Conservation (phyloP, 1,140 invertebrate species). For the Mactra quadrangularis region DNA sequence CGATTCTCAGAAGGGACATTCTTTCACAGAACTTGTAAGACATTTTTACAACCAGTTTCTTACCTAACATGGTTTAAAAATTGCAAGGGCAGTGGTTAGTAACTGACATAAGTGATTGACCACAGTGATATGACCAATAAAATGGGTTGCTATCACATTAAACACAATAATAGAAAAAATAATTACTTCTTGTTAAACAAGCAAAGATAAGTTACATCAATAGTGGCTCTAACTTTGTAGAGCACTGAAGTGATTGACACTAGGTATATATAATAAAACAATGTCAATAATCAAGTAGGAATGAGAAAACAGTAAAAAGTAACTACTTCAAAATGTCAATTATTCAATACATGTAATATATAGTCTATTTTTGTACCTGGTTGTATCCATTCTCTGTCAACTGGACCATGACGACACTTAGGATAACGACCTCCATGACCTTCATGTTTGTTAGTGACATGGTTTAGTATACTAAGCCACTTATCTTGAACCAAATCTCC, state of each 20-base stretch:
- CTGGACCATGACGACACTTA: constrained; percentile 25
- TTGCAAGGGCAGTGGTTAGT: too few species aligned
- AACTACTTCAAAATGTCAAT: constrained; percentile 41
- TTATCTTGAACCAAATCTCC: constrained; percentile 59
- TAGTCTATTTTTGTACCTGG: constrained; percentile 6
- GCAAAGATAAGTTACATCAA: background rate
- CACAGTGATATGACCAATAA: too few species aligned
- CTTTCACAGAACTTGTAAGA: too few species aligned
- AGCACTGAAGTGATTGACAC: background rate
- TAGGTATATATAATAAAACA: background rate
- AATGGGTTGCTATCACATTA: too few species aligned
- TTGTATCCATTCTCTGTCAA: constrained; percentile 62
- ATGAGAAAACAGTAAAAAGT: background rate
- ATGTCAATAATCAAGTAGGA: background rate
- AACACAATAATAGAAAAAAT: too few species aligned
- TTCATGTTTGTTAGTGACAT: constrained; percentile 54
- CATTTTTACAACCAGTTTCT: too few species aligned
- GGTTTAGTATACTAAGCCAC: constrained; percentile 60
- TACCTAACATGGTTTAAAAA: too few species aligned
- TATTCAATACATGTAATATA: constrained; percentile 1
- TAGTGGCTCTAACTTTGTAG: background rate
- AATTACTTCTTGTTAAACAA: too few species aligned
- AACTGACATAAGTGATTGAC: too few species aligned
- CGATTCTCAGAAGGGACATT: too few species aligned
- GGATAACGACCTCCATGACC: constrained; percentile 49